These are phyloP conservation scores for Cathartes aura DNA, from an alignment of 2,113 vertebrate genomes.

Conservation along the genomic window DNA sequence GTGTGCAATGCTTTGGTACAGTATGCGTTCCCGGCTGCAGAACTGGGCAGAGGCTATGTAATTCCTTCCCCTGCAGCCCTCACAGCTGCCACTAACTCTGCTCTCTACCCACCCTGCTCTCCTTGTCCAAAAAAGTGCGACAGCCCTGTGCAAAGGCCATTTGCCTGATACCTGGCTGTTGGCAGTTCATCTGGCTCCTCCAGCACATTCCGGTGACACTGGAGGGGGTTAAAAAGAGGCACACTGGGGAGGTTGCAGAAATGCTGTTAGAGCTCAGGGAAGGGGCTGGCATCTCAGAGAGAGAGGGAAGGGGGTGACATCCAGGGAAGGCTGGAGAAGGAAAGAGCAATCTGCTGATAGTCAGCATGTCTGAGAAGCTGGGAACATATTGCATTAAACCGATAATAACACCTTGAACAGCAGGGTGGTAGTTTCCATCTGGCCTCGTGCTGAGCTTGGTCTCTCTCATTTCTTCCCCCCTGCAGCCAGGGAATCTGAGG, in stretches of 20 bases:
- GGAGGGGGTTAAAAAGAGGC: neutral
- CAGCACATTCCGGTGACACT: neutral
- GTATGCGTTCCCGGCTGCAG: neutral
- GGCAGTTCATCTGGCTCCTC: neutral
- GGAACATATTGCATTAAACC: slow-evolving; percentile 21
- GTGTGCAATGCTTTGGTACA: fast-evolving
- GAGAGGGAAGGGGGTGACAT: neutral
- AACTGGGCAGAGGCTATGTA: neutral
- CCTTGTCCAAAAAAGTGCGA: neutral
- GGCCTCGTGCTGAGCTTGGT: neutral
- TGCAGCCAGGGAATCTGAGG: slow-evolving; percentile 14
- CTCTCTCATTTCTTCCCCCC: neutral
- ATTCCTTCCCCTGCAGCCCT: neutral
- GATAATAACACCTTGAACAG: slow-evolving; percentile 25
- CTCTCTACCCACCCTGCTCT: neutral
- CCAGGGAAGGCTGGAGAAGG: slow-evolving; percentile 6
- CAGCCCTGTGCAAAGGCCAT: neutral
- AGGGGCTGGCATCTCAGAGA: neutral
- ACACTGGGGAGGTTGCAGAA: neutral
- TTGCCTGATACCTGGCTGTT: neutral
- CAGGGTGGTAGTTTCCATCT: neutral
- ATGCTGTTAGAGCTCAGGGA: neutral
- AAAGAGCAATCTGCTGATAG: slow-evolving; percentile 46
- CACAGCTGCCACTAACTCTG: neutral
- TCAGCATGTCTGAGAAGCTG: slow-evolving; percentile 16